phyloP scores from a whole-genome alignment of 37 sponge, comb jelly and placozoan species.

The Chondrosia reniformis region DNA sequence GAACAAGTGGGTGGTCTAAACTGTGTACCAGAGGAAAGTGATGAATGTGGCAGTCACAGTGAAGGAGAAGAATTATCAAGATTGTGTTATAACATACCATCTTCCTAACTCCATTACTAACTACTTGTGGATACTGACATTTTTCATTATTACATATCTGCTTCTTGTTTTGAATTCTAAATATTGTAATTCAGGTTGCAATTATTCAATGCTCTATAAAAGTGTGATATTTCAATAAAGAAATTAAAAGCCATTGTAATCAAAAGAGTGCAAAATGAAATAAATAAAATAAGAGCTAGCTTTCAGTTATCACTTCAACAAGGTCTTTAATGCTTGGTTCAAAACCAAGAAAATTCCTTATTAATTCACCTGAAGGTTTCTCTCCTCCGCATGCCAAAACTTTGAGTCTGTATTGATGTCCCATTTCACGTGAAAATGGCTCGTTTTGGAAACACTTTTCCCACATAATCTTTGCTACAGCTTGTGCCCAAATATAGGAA shows the following conservation, averaged over 20 bases:
- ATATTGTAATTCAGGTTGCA: background rate
- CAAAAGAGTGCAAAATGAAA: background rate
- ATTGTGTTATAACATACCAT: background rate
- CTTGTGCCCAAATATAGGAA: constrained; percentile 87
- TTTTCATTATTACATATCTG: background rate
- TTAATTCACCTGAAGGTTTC: constrained; percentile 39
- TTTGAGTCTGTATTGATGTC: constrained; percentile 37
- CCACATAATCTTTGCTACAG: constrained; percentile 86
- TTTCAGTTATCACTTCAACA: constrained; percentile 37
- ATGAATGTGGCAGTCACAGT: background rate
- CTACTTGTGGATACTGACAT: background rate
- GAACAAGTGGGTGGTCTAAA: constrained; percentile 6
- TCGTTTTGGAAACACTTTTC: constrained; percentile 60
- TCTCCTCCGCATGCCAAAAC: constrained; percentile 76
- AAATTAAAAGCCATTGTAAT: background rate
- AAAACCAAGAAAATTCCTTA: constrained; percentile 63
- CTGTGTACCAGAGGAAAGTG: background rate
- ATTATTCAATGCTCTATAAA: background rate
- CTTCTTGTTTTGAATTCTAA: background rate
- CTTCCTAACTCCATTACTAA: background rate
- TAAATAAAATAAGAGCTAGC: background rate
- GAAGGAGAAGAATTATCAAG: background rate
- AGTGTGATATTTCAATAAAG: background rate
- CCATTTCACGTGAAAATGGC: constrained; percentile 68
- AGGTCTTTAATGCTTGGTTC: constrained; percentile 67